Evolutionary conservation across 2,888 invertebrate genomes (phyloP).

Genomic region (Noctua comes): DNA sequence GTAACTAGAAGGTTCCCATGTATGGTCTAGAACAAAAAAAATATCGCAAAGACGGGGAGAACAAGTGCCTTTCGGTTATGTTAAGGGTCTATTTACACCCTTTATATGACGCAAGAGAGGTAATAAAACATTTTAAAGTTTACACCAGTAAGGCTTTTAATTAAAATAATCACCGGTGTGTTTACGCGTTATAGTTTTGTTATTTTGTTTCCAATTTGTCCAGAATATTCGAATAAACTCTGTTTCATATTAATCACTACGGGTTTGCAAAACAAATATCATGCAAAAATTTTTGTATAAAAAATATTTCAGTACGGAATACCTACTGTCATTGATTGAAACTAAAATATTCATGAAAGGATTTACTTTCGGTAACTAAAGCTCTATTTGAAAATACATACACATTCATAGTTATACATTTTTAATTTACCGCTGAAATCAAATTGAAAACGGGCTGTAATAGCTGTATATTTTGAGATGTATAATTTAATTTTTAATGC

Average conservation of each 20-base stretch:
- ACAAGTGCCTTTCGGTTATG: too few species aligned
- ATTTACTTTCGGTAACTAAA: slow-evolving; percentile 39
- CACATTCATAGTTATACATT: slow-evolving; percentile 3
- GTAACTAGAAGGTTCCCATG: too few species aligned
- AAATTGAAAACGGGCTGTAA: slow-evolving; percentile 3
- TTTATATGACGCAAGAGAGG: not conserved
- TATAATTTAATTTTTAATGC: too few species aligned
- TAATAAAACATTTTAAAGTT: not conserved
- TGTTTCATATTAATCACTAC: slow-evolving; percentile 29
- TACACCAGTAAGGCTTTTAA: not conserved
- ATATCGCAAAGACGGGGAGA: too few species aligned
- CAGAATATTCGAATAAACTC: not conserved
- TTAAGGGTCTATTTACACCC: too few species aligned
- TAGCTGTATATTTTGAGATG: not conserved
- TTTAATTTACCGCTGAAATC: slow-evolving; percentile 36
- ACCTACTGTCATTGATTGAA: slow-evolving; percentile 46
- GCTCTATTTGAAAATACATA: slow-evolving; percentile 5
- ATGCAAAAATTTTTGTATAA: slow-evolving; percentile 27
- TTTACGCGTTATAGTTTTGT: not conserved
- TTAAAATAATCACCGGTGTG: not conserved
- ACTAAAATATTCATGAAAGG: slow-evolving; percentile 56
- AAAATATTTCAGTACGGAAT: slow-evolving; percentile 12
- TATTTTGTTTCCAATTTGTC: slow-evolving; percentile 5
- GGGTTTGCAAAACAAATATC: slow-evolving; percentile 31
- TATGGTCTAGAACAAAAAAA: too few species aligned